Evolutionary conservation across 2,113 vertebrate species (phyloP).

Genomic region (Corythoichthys intestinalis): DNA sequence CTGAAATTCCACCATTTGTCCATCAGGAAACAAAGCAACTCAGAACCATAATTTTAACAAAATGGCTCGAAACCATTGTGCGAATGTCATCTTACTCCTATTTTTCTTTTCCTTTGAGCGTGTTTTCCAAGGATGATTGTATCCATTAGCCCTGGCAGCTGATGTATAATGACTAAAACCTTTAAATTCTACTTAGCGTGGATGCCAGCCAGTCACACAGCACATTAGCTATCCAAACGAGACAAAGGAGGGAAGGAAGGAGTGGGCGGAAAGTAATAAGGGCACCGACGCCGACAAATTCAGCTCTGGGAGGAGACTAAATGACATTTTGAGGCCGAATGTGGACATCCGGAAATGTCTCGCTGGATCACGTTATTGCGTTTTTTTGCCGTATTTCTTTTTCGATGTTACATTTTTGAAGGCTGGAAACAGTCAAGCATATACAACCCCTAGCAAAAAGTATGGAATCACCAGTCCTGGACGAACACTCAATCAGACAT

Average conservation of each 20-base stretch:
- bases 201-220: conserved; percentile 7
- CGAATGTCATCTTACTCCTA: background rate
- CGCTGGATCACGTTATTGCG: background rate
- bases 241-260: conserved; percentile 11
- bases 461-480: no score
- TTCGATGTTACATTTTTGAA: background rate
- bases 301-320: conserved; percentile 5
- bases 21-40: background rate
- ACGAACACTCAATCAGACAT: no score
- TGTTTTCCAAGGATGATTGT: conserved; percentile 1
- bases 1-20: background rate
- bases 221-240: conserved; percentile 3
- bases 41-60: background rate
- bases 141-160: conserved; percentile 11
- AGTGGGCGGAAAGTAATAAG: conserved; percentile 15
- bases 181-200: background rate
- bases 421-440: no score
- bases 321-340: conserved; percentile 22
- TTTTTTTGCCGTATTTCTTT: background rate
- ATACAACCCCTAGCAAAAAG: no score
- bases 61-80: background rate
- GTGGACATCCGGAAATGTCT: conserved; percentile 10
- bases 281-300: conserved; percentile 21
- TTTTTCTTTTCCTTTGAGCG: background rate
- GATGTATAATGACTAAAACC: conserved; percentile 1